These are phyloP conservation scores for Pammene fasciana DNA, from an alignment of 2,888 invertebrate species.

Conservation along the genomic window DNA sequence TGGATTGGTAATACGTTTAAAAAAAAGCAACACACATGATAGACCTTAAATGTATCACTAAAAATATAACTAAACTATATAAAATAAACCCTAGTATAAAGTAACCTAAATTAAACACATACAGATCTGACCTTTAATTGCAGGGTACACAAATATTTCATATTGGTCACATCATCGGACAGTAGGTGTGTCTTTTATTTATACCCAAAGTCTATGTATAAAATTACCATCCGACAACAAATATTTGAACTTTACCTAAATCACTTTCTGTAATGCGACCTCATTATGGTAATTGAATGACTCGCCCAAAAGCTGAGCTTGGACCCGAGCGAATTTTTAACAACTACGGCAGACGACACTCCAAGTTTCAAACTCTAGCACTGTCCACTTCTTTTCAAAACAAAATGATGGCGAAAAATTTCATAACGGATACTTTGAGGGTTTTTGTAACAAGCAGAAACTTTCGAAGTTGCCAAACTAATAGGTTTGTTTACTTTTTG, in stretches of 20 bases:
- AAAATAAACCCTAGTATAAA: too few relatives aligned
- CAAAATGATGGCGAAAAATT: constrained; percentile 44
- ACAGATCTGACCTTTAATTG: too few relatives aligned
- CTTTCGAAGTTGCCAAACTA: constrained; percentile 10
- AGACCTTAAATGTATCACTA: too few relatives aligned
- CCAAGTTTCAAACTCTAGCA: constrained; percentile 44
- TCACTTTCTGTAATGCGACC: constrained; percentile 35
- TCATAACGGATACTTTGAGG: constrained; percentile 17
- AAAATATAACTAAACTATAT: too few relatives aligned
- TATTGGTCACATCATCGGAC: too few relatives aligned
- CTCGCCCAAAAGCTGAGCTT: constrained; percentile 24
- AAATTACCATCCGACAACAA: not conserved
- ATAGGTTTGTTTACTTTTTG: constrained; percentile 11
- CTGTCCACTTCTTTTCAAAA: constrained; percentile 41
- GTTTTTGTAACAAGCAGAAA: constrained; percentile 20
- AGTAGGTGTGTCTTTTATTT: not conserved
- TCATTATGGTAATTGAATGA: constrained; percentile 39
- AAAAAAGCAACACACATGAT: too few relatives aligned
- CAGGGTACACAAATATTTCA: too few relatives aligned
- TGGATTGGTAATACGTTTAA: too few relatives aligned
- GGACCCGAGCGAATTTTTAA: constrained; percentile 46
- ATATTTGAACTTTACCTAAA: constrained; percentile 35
- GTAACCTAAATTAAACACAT: too few relatives aligned
- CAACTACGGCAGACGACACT: constrained; percentile 42
- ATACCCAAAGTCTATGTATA: not conserved